phyloP scores from a whole-genome alignment of 2,888 invertebrate genomes.

The Polymixis lichenea region DNA sequence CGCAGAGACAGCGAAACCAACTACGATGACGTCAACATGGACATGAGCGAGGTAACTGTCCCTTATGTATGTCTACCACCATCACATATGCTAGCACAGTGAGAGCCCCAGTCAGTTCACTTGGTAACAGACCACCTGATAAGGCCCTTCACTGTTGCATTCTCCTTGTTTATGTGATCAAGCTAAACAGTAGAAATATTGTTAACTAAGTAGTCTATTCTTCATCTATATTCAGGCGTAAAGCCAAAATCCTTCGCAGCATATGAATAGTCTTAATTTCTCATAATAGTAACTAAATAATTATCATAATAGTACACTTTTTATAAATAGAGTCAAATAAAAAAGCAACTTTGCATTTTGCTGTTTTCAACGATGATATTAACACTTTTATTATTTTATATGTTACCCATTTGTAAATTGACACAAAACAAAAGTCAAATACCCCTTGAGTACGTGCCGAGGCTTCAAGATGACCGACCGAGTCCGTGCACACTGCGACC shows the following conservation, averaged over 20 bases:
- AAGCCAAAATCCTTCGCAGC: conserved; percentile 55
- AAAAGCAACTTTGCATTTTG: conserved; percentile 73
- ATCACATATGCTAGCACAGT: conserved; percentile 50
- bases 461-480: conserved; percentile 78
- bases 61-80: conserved; percentile 36
- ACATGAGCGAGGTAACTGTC: conserved; percentile 93
- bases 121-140: conserved; percentile 32
- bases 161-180: conserved; percentile 48
- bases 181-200: conserved; percentile 48
- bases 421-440: conserved; percentile 91
- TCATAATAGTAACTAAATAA: conserved; percentile 49
- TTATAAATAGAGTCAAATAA: conserved; percentile 57
- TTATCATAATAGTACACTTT: conserved; percentile 47
- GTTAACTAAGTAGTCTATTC: conserved; percentile 58
- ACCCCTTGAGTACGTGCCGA: conserved; percentile 81
- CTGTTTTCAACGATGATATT: conserved; percentile 89
- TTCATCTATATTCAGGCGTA: conserved; percentile 55
- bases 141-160: conserved; percentile 36
- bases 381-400: conserved; percentile 91
- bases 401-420: conserved; percentile 91
- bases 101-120: conserved; percentile 34
- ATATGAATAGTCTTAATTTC: conserved; percentile 44
- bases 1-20: conserved; percentile 92
- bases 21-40: conserved; percentile 95
- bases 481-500: conserved; percentile 71